Conservation (phyloP, 1,140 invertebrate genomes). For the Protaetia brevitarsis region DNA sequence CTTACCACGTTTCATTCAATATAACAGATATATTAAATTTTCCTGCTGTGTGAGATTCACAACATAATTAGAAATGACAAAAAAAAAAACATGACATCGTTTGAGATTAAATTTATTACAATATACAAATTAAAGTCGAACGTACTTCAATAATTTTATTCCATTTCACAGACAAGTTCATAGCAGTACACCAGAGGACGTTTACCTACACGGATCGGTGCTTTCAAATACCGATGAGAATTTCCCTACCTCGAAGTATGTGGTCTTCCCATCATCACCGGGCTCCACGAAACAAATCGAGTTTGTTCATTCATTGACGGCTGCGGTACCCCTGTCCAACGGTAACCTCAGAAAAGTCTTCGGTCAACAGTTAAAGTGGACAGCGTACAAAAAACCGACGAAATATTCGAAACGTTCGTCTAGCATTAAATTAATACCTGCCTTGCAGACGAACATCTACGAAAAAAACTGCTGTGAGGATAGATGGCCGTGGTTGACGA, state of each 20-base stretch:
- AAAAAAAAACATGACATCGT: too few relatives aligned
- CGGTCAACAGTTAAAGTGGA: background rate
- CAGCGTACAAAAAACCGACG: constrained; percentile 2
- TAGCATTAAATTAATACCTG: background rate
- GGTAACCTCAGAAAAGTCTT: background rate
- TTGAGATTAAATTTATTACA: too few relatives aligned
- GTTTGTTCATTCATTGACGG: background rate
- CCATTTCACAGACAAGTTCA: background rate
- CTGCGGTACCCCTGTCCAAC: background rate
- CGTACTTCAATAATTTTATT: background rate
- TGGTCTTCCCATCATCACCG: background rate
- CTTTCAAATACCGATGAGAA: background rate
- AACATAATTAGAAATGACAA: too few relatives aligned
- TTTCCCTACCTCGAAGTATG: background rate
- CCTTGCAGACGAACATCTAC: constrained; percentile 4
- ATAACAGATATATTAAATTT: too few relatives aligned
- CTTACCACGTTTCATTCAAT: too few relatives aligned
- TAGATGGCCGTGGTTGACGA: constrained; percentile 1
- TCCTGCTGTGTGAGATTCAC: too few relatives aligned
- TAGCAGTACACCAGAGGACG: background rate
- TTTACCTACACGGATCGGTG: background rate
- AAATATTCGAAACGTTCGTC: background rate
- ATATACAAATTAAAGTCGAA: too few relatives aligned
- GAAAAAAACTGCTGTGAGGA: constrained; percentile 7
- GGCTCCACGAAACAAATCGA: background rate